Conservation (phyloP, 2,888 invertebrate species). For the Lithophane ornitopus region DNA sequence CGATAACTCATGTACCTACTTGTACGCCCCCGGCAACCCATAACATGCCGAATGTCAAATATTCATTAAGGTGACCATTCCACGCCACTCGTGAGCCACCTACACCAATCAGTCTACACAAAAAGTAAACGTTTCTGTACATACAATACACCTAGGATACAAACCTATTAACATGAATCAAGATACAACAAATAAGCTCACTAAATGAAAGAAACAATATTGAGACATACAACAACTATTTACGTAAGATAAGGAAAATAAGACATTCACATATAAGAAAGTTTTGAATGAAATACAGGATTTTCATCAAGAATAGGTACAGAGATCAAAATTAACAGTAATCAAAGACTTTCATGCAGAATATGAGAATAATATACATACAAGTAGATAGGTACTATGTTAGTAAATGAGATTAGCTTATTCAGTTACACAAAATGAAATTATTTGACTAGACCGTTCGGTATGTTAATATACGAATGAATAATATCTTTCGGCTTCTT, state of each 20-base stretch:
- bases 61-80: slow-evolving; percentile 30
- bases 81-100: slow-evolving; percentile 34
- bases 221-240: slow-evolving; percentile 23
- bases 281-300: slow-evolving; percentile 31
- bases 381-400: slow-evolving; percentile 55
- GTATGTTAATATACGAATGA: slow-evolving; percentile 82
- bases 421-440: slow-evolving; percentile 63
- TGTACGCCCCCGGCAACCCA: slow-evolving; percentile 22
- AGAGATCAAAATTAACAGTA: slow-evolving; percentile 65
- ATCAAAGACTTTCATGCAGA: slow-evolving; percentile 56
- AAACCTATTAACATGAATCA: slow-evolving; percentile 68
- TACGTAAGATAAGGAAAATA: slow-evolving; percentile 26
- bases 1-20: background rate
- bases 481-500: slow-evolving; percentile 83
- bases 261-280: slow-evolving; percentile 23
- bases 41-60: slow-evolving; percentile 36
- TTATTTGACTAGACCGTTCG: slow-evolving; percentile 88
- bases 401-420: slow-evolving; percentile 68
- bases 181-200: slow-evolving; percentile 55
- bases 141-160: slow-evolving; percentile 62
- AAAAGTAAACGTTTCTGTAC: slow-evolving; percentile 49
- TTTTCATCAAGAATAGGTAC: slow-evolving; percentile 36
- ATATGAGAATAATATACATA: slow-evolving; percentile 44
- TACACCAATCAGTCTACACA: slow-evolving; percentile 48
- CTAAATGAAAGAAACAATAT: slow-evolving; percentile 35